Percentiles rank a stretch among this genome's conserved stretches.
phyloP scores from a whole-genome alignment of 2,113 vertebrate species.

The Noturus placidus region DNA sequence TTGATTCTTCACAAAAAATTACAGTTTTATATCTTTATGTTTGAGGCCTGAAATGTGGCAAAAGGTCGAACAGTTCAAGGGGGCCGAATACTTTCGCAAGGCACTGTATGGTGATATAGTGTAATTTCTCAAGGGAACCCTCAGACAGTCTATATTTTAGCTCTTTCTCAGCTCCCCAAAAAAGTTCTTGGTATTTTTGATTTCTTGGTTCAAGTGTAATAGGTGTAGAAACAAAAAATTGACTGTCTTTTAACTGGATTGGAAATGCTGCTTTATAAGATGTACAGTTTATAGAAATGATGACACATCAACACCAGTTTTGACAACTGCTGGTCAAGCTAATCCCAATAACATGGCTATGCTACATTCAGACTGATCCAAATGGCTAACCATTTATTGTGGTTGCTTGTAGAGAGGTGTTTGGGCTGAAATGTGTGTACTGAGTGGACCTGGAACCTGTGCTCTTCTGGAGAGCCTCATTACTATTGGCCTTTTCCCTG shows the following conservation, averaged over 20 bases:
- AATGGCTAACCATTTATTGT: not conserved
- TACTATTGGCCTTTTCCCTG: not conserved
- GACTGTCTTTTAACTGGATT: not conserved
- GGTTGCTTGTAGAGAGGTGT: not conserved
- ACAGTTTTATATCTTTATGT: too few relatives aligned
- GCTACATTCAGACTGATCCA: not conserved
- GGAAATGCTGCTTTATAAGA: not conserved
- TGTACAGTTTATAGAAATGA: not conserved
- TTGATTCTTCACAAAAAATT: too few relatives aligned
- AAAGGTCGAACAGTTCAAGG: too few relatives aligned
- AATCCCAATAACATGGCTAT: not conserved
- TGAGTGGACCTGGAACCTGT: not conserved
- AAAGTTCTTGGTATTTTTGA: not conserved
- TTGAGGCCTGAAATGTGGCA: too few relatives aligned
- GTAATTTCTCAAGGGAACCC: not conserved
- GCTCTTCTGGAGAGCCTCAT: not conserved
- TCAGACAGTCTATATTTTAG: not conserved
- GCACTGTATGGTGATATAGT: not conserved
- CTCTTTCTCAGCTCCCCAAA: not conserved
- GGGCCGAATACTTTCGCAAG: too few relatives aligned
- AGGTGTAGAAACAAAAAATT: not conserved
- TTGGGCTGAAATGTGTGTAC: constrained; percentile 22
- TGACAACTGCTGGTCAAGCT: not conserved
- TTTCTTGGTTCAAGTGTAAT: not conserved
- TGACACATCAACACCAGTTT: not conserved